phyloP scores from a whole-genome alignment of 2,113 vertebrate species.

The Platichthys stellatus region DNA sequence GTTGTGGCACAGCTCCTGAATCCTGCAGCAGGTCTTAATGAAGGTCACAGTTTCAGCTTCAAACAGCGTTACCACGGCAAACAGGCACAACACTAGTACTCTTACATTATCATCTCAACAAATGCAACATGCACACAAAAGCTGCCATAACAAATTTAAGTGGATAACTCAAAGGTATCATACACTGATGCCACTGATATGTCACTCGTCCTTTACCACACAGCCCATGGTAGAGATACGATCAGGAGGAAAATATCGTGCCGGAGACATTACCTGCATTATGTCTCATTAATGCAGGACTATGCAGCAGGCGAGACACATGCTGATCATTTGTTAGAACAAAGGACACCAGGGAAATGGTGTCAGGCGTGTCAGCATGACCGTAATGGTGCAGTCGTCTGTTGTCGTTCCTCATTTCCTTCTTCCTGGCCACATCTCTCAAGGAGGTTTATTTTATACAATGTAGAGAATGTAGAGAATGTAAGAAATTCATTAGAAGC shows the following conservation, averaged over 20 bases:
- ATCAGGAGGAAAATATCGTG: conserved; percentile 2
- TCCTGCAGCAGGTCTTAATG: no score
- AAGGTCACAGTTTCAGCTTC: no score
- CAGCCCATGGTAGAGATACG: neutral
- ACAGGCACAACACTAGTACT: no score
- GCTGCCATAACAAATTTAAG: neutral
- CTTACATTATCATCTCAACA: neutral
- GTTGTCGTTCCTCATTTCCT: neutral
- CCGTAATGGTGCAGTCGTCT: neutral
- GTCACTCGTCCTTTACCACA: no score
- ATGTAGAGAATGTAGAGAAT: no score
- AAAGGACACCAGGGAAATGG: conserved; percentile 29
- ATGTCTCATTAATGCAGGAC: conserved; percentile 66
- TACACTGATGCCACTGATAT: no score
- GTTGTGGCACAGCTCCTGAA: no score
- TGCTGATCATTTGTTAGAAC: conserved; percentile 29
- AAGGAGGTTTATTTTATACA: neutral
- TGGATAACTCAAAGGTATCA: no score
- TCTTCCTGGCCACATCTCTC: conserved; percentile 8
- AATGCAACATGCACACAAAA: neutral
- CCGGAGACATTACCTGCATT: conserved; percentile 51
- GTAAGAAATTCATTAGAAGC: no score
- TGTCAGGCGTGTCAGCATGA: neutral
- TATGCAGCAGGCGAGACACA: conserved; percentile 34
- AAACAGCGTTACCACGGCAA: no score